Evolutionary conservation across 2,888 invertebrate genomes (phyloP), one percentile per base, ranked within the genome.

Genomic region (Ormyrus rosae): DNA sequence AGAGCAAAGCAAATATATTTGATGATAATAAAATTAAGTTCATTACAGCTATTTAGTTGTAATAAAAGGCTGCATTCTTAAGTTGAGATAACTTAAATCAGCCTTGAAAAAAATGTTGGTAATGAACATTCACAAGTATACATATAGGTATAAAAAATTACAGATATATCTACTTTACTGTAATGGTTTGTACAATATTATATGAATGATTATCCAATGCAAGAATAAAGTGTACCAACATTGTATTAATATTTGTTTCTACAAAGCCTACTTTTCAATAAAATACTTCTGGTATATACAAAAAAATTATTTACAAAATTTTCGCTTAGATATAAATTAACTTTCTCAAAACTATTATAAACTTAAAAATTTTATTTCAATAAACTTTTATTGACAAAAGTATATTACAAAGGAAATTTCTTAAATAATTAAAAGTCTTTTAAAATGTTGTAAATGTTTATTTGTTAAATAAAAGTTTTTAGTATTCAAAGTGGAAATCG

Each of bases 401-500:
- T 67, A 65, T 71, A 60, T 48, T 48, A 45, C 45, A 68, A 75
- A 68, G 7, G 46, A 19, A 13, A 69, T n/a, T 69, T 56, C 46
- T n/a, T 55, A 9, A 69, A 46, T 19, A 50, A 7, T 53, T 1
- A 68, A 10, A 55, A 68, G 1, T 45, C 34, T 67, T 53, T 58
- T 58, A 45, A 70, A 6, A 34, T 55, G 34, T 34, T 34, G 34
- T 55, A 11, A 63, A 63, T 5, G 6, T 72, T 64, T 63, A 53
- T 58, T 63, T 55, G 9, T n/a, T 63, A 11, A 64, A 76, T 56
- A 75, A 76, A 75, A 48, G 74, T 74, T 19, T 80, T 89, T 91
- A 93, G 89, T 95, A 97, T 92, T 98, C 98, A 91, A 98, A 97
- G 86, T 96, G 95, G 91, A 97, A 98, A 89, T 99, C 98, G 91